These are phyloP conservation scores for Pandemis corylana DNA, from an alignment of 2,888 invertebrate genomes.

Conservation along the genomic window DNA sequence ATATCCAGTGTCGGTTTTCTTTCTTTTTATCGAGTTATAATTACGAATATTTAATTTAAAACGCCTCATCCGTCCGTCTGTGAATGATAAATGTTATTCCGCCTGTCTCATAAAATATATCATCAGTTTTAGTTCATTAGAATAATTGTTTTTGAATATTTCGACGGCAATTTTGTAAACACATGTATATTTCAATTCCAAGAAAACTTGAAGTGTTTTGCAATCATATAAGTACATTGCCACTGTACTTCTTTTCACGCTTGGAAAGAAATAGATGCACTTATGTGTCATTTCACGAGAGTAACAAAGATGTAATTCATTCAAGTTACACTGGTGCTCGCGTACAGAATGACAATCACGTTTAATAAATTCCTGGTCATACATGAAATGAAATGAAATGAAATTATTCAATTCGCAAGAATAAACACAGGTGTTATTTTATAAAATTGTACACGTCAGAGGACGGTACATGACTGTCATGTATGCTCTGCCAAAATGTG, in stretches of 20 bases:
- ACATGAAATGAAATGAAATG: too few species aligned
- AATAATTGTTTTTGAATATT: constrained; percentile 12
- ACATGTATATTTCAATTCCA: neutral
- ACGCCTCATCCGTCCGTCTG: neutral
- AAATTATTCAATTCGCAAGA: too few species aligned
- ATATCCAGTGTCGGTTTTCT: constrained; percentile 35
- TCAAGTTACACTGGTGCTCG: neutral
- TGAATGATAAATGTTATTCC: neutral
- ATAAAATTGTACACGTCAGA: too few species aligned
- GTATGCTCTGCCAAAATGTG: too few species aligned
- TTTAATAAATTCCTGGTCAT: neutral
- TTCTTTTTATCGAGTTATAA: constrained; percentile 26
- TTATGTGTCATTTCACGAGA: too few species aligned
- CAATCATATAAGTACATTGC: too few species aligned
- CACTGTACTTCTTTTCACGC: too few species aligned
- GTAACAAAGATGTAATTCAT: too few species aligned
- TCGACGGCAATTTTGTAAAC: neutral
- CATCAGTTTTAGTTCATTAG: constrained; percentile 1
- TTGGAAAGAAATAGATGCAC: too few species aligned
- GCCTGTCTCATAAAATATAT: constrained; percentile 5
- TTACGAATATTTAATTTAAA: constrained; percentile 24
- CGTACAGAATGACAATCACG: neutral
- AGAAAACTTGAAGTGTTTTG: neutral
- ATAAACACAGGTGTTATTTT: too few species aligned
- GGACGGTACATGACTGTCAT: too few species aligned